Evolutionary conservation across 2,113 vertebrate species (phyloP), one percentile per base, ranked within the genome.

Genomic region (Ochotona curzoniae): DNA sequence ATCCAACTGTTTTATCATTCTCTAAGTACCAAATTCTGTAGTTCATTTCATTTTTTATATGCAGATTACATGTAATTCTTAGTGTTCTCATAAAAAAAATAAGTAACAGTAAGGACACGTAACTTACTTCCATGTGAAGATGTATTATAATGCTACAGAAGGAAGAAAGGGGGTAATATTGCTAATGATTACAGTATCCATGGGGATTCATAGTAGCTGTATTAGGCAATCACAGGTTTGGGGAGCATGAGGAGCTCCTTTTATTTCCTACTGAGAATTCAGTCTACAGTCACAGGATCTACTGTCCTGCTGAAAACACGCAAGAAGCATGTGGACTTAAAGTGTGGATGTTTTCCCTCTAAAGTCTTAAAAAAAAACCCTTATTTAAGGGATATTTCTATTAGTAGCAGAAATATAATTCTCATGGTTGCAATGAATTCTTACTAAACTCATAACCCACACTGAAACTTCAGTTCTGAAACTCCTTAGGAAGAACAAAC

Each of bases 401-500:
- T 89, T n/a, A 84, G 75, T 96, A 79, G 79, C 2, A 12, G 10
- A 7, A 12, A 86, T 32, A 21, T 66, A 73, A 89, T 78, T 54
- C 6, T 66, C 38, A 17, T 66, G 25, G 32, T 91, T 94, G 64
- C 70, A 2, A 21, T n/a, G 75, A 18, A 87, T 79, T 1, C 57
- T 93, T 93, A 70, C 49, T 76, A 83, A 87, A 91, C 10, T 66
- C 76, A 78, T 87, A 6, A 51, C 1, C 3, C 18, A 54, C 35
- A 64, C 54, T 91, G 85, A 89, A 95, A 67, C 71, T 95, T 96
- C 44, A 35, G 23, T 44, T 87, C 1, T 4, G 5, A 75, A 90
- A 87, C 30, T 93, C 25, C 20, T 60, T 66, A 67, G 87, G 64
- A 89, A 67, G 51, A 93, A 75, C n/a, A 83, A 89, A 91, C 32